A percentile compares a stretch with the other conserved stretches of the same genome.
Conservation (phyloP, 2,113 vertebrate genomes). For the Tragelaphus imberbis region DNA sequence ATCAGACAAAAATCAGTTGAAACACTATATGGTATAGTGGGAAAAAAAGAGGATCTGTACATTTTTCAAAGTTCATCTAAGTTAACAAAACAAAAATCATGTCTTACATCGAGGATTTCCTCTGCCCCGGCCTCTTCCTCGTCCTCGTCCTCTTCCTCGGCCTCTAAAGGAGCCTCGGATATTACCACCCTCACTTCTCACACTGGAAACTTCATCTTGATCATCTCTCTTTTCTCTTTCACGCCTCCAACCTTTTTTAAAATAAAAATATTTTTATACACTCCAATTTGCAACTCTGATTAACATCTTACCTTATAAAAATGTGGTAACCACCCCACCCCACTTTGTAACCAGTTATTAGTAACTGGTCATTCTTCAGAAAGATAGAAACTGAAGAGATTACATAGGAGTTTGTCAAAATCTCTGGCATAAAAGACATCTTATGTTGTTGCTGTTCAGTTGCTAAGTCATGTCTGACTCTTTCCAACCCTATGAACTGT, state of each 20-base stretch:
- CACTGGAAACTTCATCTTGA: slow-evolving; percentile 84
- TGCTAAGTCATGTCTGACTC: neutral
- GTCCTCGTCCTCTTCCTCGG: slow-evolving; percentile 85
- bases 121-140: slow-evolving; percentile 89
- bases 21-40: neutral
- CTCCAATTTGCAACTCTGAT: neutral
- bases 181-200: slow-evolving; percentile 84
- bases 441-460: neutral
- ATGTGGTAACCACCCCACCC: neutral
- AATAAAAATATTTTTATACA: slow-evolving; percentile 48
- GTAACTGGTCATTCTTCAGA: neutral
- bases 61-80: neutral
- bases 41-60: neutral
- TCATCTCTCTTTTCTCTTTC: slow-evolving; percentile 87
- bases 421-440: neutral
- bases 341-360: neutral
- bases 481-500: neutral
- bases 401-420: neutral
- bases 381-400: neutral
- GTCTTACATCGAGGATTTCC: slow-evolving; percentile 86
- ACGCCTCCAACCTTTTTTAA: slow-evolving; percentile 85
- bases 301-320: neutral
- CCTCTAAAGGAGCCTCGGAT: slow-evolving; percentile 81
- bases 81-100: slow-evolving; percentile 16
- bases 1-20: neutral